Base-by-base conservation (phyloP, 2,797 vertebrate species). In the Anomalospiza imberbis region DNA sequence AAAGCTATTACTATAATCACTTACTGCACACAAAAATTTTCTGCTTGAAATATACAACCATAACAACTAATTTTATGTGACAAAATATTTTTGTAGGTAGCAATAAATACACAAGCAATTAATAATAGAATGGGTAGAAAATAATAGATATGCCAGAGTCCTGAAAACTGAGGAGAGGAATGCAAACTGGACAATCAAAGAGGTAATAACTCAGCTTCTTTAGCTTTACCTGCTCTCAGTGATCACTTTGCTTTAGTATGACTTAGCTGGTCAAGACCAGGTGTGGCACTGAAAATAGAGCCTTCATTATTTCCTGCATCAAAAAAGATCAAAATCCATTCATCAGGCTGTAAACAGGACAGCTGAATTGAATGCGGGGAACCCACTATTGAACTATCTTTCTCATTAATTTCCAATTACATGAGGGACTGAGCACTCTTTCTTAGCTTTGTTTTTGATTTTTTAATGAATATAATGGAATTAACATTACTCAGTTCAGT, bases 361-460 rank as follows among this genome's bases (percentile, higher is more conserved):
- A 78, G 40, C 17, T 60, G 63, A 90, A 77, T 2, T 68, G 54
- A 89, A 72, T 44, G 58, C 50, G 72, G 34, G 45, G 44, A 89
- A 58, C 21, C 13, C 44, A 31, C 62, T 47, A 45, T 8, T 85
- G 61, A 89, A 72, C 54, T 32, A 36, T 90, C 16, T 67, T 93
- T 83, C 88, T 89, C 79, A 92, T 93, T 95, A 77, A 92, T 92
- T 93, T 89, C 58, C 65, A 89, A 71, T 95, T 95, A 94, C 60
- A 77, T 62, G 75, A 94, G 29, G 86, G 61, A 76, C 47, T 85
- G 53, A 88, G 53, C 71, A 65, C n/a, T 61, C 65, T 91, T 79
- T 87, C 91, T 89, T 85, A 89, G 75, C 68, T 88, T 95, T 82
- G 74, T 54, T 86, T 87, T 67, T 65, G 1, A 74, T 91, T 92